Evolutionary conservation across 1,140 invertebrate genomes (phyloP).

Genomic region (Asbolus verrucosus): DNA sequence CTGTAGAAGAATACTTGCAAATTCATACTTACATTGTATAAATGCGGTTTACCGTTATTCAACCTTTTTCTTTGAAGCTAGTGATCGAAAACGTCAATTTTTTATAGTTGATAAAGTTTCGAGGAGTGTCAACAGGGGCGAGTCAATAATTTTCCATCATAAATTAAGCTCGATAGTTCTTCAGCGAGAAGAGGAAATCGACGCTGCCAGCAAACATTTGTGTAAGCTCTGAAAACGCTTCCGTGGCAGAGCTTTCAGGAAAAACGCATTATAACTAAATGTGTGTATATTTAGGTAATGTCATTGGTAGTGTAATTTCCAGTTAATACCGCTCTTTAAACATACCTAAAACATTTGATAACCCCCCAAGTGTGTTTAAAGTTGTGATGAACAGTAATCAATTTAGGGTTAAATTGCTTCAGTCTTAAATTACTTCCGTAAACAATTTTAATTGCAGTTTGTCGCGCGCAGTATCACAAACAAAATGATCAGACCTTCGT

Average conservation of each 20-base stretch:
- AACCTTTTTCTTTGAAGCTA: no score
- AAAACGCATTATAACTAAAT: slow-evolving; percentile 15
- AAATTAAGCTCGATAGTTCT: slow-evolving; percentile 1
- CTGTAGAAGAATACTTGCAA: no score
- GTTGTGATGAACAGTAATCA: slow-evolving; percentile 35
- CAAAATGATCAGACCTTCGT: background rate
- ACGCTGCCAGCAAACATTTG: slow-evolving; percentile 21
- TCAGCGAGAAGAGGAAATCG: background rate
- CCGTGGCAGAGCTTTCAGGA: slow-evolving; percentile 4
- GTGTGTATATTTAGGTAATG: slow-evolving; percentile 29
- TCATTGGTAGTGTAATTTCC: slow-evolving; percentile 26
- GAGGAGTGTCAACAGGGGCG: slow-evolving; percentile 1
- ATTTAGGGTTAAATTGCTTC: slow-evolving; percentile 29
- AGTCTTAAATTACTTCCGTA: slow-evolving; percentile 35
- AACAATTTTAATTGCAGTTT: slow-evolving; percentile 29
- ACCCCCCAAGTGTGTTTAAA: slow-evolving; percentile 26
- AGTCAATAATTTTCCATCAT: background rate
- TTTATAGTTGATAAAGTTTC: no score
- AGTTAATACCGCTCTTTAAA: slow-evolving; percentile 26
- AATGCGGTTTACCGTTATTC: no score
- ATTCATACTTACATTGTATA: no score
- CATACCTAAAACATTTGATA: slow-evolving; percentile 30
- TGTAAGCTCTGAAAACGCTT: slow-evolving; percentile 15
- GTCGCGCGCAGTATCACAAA: background rate
- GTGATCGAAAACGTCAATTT: no score